Percentiles rank a stretch among this genome's conserved stretches.
These are phyloP conservation scores for Cotesia chilonis DNA, from an alignment of 1,140 invertebrate species.

Conservation along the genomic window DNA sequence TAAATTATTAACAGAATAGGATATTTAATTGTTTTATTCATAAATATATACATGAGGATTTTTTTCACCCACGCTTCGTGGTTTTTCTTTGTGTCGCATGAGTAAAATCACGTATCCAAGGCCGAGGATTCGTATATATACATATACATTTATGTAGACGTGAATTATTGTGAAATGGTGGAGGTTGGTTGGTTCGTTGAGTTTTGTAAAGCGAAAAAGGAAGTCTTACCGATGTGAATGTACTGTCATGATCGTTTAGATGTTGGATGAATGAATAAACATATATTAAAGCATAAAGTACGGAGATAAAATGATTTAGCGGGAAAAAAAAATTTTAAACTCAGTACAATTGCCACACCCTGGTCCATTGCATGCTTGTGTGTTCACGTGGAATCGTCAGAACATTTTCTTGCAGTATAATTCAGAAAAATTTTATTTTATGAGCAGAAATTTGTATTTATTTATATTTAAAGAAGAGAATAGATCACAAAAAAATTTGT, in stretches of 20 bases:
- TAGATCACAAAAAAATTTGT: too few relatives aligned
- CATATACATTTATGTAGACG: background rate
- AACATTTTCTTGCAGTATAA: background rate
- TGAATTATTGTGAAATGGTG: slow-evolving; percentile 29
- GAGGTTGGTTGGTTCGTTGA: slow-evolving; percentile 9
- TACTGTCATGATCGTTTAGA: slow-evolving; percentile 8
- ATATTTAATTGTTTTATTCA: background rate
- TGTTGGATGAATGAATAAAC: background rate
- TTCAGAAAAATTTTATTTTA: too few relatives aligned
- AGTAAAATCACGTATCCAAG: background rate
- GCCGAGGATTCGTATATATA: background rate
- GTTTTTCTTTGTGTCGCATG: too few relatives aligned
- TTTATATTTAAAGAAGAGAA: too few relatives aligned
- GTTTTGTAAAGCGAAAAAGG: slow-evolving; percentile 17
- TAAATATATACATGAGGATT: slow-evolving; percentile 6
- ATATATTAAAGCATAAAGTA: background rate
- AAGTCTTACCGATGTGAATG: slow-evolving; percentile 23
- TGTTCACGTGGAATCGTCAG: slow-evolving; percentile 3
- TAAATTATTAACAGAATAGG: background rate
- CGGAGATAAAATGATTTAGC: too few relatives aligned
- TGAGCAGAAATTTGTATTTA: too few relatives aligned
- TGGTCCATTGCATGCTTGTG: slow-evolving; percentile 12
- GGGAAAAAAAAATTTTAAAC: background rate
- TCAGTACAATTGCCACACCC: slow-evolving; percentile 11
- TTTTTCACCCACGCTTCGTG: slow-evolving; percentile 1